Conservation (phyloP, 2,888 invertebrate species). For the Phlogophora meticulosa region DNA sequence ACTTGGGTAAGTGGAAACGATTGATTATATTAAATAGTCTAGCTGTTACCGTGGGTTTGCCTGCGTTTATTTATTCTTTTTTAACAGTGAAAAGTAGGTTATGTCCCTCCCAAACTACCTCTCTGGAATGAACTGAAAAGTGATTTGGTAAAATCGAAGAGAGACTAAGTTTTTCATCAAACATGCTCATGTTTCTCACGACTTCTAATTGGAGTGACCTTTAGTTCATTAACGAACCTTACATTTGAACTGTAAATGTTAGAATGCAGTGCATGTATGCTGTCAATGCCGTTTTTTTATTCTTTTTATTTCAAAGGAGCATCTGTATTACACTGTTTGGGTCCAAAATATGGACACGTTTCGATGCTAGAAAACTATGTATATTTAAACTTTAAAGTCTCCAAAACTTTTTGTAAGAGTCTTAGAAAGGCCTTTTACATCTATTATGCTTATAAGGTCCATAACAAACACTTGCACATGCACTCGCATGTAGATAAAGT, state of each 20-base stretch:
- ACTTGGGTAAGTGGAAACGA: slow-evolving; percentile 1
- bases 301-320: too few relatives aligned
- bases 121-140: background rate
- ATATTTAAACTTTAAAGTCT: too few relatives aligned
- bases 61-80: background rate
- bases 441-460: background rate
- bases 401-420: background rate
- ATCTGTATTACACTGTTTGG: too few relatives aligned
- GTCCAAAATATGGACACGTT: too few relatives aligned
- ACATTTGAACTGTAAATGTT: background rate
- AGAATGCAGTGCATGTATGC: background rate
- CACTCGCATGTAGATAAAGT: slow-evolving; percentile 28
- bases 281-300: background rate
- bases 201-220: background rate
- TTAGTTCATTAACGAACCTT: background rate
- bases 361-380: too few relatives aligned
- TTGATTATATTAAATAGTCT: slow-evolving; percentile 6
- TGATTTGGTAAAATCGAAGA: background rate
- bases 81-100: background rate
- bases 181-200: background rate
- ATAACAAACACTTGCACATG: slow-evolving; percentile 22
- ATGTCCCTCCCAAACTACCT: background rate
- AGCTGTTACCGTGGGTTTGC: background rate
- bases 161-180: background rate
- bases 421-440: background rate